Conservation (phyloP, 2,797 vertebrate species). For the Alectoris magna region DNA sequence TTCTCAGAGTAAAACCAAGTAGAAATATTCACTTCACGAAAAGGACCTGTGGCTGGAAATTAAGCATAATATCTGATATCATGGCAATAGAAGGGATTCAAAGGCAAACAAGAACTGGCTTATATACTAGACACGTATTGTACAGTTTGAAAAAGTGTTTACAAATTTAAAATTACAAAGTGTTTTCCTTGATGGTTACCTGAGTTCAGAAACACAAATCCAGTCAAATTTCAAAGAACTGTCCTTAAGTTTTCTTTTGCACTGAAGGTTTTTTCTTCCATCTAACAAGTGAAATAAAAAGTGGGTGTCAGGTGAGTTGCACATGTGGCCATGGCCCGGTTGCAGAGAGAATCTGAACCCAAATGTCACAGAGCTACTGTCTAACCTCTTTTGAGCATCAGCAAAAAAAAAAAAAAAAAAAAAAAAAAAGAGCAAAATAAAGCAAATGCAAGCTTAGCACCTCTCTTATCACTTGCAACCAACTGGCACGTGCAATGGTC, state of each 20-base stretch:
- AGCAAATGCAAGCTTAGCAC: not conserved
- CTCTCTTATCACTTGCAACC: not conserved
- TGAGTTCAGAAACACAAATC: not conserved
- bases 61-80: not conserved
- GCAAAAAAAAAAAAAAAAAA: not conserved
- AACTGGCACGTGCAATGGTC: not conserved
- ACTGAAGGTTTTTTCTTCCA: not conserved
- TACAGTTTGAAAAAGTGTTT: not conserved
- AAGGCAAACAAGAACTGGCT: not conserved
- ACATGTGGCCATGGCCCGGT: fast-evolving
- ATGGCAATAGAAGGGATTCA: not conserved
- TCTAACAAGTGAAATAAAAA: not conserved
- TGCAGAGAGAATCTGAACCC: not conserved
- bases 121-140: not conserved
- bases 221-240: not conserved
- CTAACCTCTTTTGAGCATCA: not conserved
- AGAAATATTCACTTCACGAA: not conserved
- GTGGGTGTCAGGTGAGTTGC: too few relatives aligned
- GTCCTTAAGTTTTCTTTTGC: not conserved
- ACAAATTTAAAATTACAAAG: not conserved
- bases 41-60: not conserved
- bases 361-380: not conserved
- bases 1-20: conserved; percentile 24
- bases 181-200: not conserved
- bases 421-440: not conserved